Evolutionary conservation across 2,113 vertebrate species (phyloP).

Genomic region (Leucoraja erinaceus): DNA sequence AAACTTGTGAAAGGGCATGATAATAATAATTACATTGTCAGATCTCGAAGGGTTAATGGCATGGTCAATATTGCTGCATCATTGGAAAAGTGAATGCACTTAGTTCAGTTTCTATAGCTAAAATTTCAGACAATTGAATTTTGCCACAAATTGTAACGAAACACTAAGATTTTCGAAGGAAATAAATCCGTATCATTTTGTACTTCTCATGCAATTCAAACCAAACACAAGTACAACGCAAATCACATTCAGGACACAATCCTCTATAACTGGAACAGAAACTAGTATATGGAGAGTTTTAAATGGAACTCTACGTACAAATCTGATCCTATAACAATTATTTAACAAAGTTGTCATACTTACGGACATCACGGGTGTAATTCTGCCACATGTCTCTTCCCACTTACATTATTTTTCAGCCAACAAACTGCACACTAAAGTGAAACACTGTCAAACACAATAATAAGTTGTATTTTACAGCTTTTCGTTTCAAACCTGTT

Average conservation of each 20-base stretch:
- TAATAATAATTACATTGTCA: not conserved
- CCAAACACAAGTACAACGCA: not conserved
- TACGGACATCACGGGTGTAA: constrained; percentile 28
- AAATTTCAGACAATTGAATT: not conserved
- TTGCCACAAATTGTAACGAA: not conserved
- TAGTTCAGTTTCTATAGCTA: not conserved
- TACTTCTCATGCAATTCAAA: not conserved
- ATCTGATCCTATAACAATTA: not conserved
- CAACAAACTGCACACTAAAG: constrained; percentile 29
- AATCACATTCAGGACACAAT: not conserved
- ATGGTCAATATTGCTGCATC: not conserved
- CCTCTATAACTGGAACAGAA: not conserved
- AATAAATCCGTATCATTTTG: not conserved
- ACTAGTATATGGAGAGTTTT: not conserved
- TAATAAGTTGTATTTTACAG: not conserved
- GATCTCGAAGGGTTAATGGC: not conserved
- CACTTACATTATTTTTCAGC: constrained; percentile 32
- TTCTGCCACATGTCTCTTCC: constrained; percentile 33
- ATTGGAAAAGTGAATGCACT: not conserved
- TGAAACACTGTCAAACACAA: constrained; percentile 28
- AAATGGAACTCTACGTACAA: not conserved
- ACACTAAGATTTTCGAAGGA: not conserved
- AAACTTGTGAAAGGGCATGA: not conserved
- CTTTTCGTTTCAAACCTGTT: not conserved
- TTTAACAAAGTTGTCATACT: constrained; percentile 29